These are phyloP conservation scores for Xiphophorus maculatus DNA, from an alignment of 2,113 vertebrate genomes.

Conservation along the genomic window DNA sequence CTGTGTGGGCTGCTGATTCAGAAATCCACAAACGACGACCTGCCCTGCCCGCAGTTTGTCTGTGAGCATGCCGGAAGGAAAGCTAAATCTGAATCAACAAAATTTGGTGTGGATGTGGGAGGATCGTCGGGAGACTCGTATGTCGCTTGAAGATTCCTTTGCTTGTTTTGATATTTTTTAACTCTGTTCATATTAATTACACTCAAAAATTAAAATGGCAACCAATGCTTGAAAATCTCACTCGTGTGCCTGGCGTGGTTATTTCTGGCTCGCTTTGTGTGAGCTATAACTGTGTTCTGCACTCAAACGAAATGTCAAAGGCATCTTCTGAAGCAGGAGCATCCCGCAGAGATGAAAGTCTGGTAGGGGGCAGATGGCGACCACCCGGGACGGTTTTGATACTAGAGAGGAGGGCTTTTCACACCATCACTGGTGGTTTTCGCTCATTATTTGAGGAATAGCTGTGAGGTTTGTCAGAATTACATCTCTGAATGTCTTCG, in stretches of 20 bases:
- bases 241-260: conserved; percentile 12
- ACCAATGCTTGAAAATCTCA: conserved; percentile 27
- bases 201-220: conserved; percentile 60
- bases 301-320: conserved; percentile 32
- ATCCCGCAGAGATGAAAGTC: conserved; percentile 48
- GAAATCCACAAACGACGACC: neutral
- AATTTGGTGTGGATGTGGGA: conserved; percentile 25
- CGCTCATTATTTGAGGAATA: neutral
- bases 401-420: neutral
- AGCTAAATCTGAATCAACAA: neutral
- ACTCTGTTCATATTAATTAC: conserved; percentile 50
- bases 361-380: conserved; percentile 6
- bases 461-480: neutral
- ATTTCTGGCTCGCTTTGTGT: conserved; percentile 27
- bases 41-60: too few relatives aligned
- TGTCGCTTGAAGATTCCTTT: conserved; percentile 30
- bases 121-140: conserved; percentile 12
- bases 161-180: conserved; percentile 54
- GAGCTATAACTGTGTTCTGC: neutral
- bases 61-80: too few relatives aligned
- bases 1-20: conserved; percentile 35
- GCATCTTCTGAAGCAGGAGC: conserved; percentile 41
- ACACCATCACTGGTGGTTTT: neutral
- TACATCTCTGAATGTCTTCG: too few relatives aligned
- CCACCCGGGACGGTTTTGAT: conserved; percentile 27